These are phyloP conservation scores for Automeris io DNA, from an alignment of 2,888 invertebrate genomes.

Conservation along the genomic window DNA sequence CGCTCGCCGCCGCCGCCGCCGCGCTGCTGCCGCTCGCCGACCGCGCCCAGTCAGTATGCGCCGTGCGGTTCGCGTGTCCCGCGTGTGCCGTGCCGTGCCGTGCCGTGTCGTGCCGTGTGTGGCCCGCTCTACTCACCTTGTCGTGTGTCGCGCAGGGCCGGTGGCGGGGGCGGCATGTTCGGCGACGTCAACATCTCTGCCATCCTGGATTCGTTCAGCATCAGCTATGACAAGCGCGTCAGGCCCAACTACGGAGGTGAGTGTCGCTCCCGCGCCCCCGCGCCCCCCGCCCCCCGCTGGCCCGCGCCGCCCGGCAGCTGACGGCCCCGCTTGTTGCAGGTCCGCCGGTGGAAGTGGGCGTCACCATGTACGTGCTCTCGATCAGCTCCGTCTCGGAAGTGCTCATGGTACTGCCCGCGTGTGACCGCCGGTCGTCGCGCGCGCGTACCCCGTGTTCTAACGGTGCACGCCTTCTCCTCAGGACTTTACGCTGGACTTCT, in stretches of 20 bases:
- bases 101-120: not conserved
- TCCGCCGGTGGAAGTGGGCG: slow-evolving; percentile 97
- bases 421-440: slow-evolving; percentile 26
- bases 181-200: slow-evolving; percentile 94
- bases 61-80: not conserved
- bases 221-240: slow-evolving; percentile 98
- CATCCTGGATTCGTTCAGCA: slow-evolving; percentile 93
- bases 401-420: slow-evolving; percentile 92
- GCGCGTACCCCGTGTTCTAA: slow-evolving; percentile 1
- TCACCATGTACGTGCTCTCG: slow-evolving; percentile 99
- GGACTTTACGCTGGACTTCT: slow-evolving; percentile 97
- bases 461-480: slow-evolving; percentile 43
- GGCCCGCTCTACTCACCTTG: not conserved
- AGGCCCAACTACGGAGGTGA: slow-evolving; percentile 97
- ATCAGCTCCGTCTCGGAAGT: slow-evolving; percentile 99
- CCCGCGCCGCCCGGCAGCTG: slow-evolving; percentile 10
- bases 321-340: slow-evolving; percentile 82
- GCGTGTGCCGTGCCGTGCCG: not conserved
- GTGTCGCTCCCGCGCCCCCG: slow-evolving; percentile 18
- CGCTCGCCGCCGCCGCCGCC: slow-evolving; percentile 33
- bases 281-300: slow-evolving; percentile 14
- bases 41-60: slow-evolving; percentile 42
- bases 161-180: slow-evolving; percentile 78
- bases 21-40: slow-evolving; percentile 39
- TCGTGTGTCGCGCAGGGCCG: slow-evolving; percentile 64